Evolutionary conservation across 2,888 invertebrate genomes (phyloP).

Genomic region (Temnothorax ravouxi): DNA sequence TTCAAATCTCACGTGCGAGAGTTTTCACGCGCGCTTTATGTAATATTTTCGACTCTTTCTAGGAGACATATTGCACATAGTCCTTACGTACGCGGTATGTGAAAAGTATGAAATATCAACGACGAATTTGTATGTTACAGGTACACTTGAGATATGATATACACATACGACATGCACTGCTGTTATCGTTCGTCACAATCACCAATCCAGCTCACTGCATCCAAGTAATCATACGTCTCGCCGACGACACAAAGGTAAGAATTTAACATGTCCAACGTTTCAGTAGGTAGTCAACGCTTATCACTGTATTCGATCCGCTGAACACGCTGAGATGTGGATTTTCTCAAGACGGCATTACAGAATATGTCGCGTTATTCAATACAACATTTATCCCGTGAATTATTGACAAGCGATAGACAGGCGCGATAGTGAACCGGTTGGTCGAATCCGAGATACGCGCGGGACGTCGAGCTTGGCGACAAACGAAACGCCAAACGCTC

Average conservation of each 20-base stretch:
- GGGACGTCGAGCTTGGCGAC: slow-evolving; percentile 13
- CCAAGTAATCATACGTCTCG: slow-evolving; percentile 44
- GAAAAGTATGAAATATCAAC: background rate
- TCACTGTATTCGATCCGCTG: background rate
- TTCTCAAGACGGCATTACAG: background rate
- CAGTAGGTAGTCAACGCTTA: background rate
- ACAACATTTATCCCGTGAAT: slow-evolving; percentile 1
- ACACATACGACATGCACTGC: slow-evolving; percentile 36
- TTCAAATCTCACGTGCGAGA: background rate
- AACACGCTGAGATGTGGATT: background rate
- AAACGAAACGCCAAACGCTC: slow-evolving; percentile 6
- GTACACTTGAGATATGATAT: slow-evolving; percentile 1
- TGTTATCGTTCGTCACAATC: slow-evolving; percentile 47
- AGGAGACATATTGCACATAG: slow-evolving; percentile 29
- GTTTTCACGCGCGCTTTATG: background rate
- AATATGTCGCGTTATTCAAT: background rate
- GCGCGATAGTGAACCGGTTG: background rate
- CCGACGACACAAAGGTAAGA: background rate
- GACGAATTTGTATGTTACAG: background rate
- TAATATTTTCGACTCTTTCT: background rate
- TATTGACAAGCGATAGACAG: background rate
- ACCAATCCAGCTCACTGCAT: slow-evolving; percentile 67
- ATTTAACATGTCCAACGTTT: background rate
- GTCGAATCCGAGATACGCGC: background rate
- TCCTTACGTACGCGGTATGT: background rate